Evolutionary conservation across 2,797 vertebrate species (phyloP), one percentile per base, ranked within the genome.

Genomic region (Threskiornis aethiopicus): DNA sequence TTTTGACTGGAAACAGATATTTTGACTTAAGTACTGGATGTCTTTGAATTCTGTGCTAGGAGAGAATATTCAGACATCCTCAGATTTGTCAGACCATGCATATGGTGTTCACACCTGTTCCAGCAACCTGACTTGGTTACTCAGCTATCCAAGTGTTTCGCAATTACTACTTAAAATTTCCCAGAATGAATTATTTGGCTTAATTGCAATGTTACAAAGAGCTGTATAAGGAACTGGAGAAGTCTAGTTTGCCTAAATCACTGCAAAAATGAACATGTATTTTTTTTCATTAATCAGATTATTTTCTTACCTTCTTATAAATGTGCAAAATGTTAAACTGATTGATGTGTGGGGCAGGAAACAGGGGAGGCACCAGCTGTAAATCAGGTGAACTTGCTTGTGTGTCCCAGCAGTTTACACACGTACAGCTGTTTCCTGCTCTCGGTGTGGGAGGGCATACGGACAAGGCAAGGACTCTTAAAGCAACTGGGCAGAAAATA

Each of bases 1-100:
- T 93, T 96, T 93, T 92, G 95, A 81, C 91, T 96, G 82, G 84
- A 78, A 95, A 33, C 72, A 51, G 90, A 11, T 94, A 95, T 91
- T 96, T 94, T 92, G 71, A 39, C 66, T 85, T 24, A 49, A 64
- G 64, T n/a, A 9, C 20, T 77, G 57, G 55, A 25, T 87, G 52
- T 64, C 64, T 94, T 93, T 87, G 86, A 64, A 21, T 91, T 76
- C 57, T 83, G 21, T 69, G 87, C 46, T 86, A 13, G 71, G 24
- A 55, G 52, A 71, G 69, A 41, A 24, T 66, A 59, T 52, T 96
- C 28, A 31, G 41, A 13, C 46, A 21, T 28, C 49, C 78, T 89
- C 31, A 41, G 67, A 51, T 75, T 72, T 85, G 71, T 91, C 76
- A 90, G 69, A 47, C 62, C 18, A 0, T 9, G 64, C 44, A 11